These are phyloP conservation scores for Palloptera scutellata DNA, from an alignment of 2,888 invertebrate genomes.

Conservation along the genomic window DNA sequence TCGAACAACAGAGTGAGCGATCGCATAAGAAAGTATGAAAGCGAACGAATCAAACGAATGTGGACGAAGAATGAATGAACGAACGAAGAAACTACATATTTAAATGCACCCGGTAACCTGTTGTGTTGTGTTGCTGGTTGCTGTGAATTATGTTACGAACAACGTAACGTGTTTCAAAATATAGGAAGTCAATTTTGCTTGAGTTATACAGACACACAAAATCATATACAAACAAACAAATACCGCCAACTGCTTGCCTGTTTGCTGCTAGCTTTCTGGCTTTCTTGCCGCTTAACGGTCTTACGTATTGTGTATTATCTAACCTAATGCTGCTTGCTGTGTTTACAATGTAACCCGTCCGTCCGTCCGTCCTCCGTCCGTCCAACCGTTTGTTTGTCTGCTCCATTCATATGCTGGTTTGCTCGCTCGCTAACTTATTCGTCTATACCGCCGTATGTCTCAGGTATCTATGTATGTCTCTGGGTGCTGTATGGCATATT, in stretches of 20 bases:
- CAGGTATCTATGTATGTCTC: constrained; percentile 23
- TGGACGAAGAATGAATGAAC: not conserved
- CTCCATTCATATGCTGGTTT: not conserved
- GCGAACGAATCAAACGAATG: constrained; percentile 11
- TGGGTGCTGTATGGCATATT: constrained; percentile 32
- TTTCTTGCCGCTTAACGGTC: constrained; percentile 35
- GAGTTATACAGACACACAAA: constrained; percentile 47
- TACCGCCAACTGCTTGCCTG: constrained; percentile 11
- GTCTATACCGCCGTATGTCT: constrained; percentile 17
- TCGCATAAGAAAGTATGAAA: constrained; percentile 8
- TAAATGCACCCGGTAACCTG: constrained; percentile 46
- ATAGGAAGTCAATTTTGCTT: constrained; percentile 62
- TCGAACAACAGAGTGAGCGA: constrained; percentile 17
- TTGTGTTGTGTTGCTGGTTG: constrained; percentile 47
- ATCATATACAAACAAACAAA: constrained; percentile 36
- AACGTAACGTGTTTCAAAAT: constrained; percentile 62
- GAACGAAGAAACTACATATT: constrained; percentile 16
- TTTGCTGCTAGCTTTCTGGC: constrained; percentile 25
- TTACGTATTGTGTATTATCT: constrained; percentile 48
- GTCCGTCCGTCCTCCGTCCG: not conserved
- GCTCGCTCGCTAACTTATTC: constrained; percentile 41
- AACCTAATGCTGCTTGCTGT: constrained; percentile 30
- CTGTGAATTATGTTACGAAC: constrained; percentile 61
- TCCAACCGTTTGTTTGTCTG: not conserved
- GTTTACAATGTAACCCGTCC: not conserved